Evolutionary conservation across 2,888 invertebrate species (phyloP).

Genomic region (Neoscelio sp.): DNA sequence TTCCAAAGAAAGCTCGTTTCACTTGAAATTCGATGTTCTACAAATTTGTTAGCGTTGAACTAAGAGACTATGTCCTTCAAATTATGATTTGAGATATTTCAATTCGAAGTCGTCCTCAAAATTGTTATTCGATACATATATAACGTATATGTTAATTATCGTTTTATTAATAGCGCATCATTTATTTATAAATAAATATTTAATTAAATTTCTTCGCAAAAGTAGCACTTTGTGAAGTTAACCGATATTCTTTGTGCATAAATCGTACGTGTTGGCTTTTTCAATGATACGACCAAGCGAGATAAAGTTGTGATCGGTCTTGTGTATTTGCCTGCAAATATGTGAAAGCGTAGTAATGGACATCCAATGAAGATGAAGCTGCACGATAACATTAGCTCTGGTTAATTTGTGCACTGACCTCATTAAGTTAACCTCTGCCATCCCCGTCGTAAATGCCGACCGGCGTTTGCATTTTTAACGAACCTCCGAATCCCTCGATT

Average conservation of each 20-base stretch:
- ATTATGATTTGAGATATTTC: too few relatives aligned
- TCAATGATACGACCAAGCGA: slow-evolving; percentile 22
- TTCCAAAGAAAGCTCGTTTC: too few relatives aligned
- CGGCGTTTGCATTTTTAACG: slow-evolving; percentile 44
- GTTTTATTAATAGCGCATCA: slow-evolving; percentile 29
- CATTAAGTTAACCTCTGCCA: slow-evolving; percentile 56
- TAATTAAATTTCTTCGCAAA: slow-evolving; percentile 24
- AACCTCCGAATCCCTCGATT: slow-evolving; percentile 7
- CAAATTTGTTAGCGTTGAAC: too few relatives aligned
- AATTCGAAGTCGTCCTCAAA: too few relatives aligned
- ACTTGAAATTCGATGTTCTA: too few relatives aligned
- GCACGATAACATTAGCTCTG: slow-evolving; percentile 54
- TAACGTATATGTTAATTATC: too few relatives aligned
- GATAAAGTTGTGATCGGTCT: slow-evolving; percentile 23
- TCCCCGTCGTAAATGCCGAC: slow-evolving; percentile 33
- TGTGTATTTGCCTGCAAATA: slow-evolving; percentile 37
- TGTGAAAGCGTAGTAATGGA: slow-evolving; percentile 38
- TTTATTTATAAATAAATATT: background rate
- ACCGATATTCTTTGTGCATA: slow-evolving; percentile 19
- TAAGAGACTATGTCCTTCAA: too few relatives aligned
- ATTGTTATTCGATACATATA: too few relatives aligned
- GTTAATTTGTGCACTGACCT: slow-evolving; percentile 63
- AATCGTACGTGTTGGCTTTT: slow-evolving; percentile 19
- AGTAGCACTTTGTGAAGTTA: background rate
- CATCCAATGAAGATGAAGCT: slow-evolving; percentile 56